Evolutionary conservation across 2,113 vertebrate species (phyloP).

Genomic region (Laticauda colubrina): DNA sequence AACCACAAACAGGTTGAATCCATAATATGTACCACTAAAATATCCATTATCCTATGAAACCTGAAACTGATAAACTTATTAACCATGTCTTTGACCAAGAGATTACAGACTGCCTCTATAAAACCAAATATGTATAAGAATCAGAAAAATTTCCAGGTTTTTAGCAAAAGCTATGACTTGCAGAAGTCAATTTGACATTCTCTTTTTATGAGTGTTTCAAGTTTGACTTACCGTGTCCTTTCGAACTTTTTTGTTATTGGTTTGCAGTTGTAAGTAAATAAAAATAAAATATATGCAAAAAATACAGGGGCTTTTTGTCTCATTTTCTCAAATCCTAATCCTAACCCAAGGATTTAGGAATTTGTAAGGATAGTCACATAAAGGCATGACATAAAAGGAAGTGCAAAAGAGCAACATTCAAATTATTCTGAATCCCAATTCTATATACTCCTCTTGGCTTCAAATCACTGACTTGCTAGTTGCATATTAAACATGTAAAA

Average conservation of each 20-base stretch:
- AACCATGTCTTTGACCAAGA: neutral
- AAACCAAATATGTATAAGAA: neutral
- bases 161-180: neutral
- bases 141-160: neutral
- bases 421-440: neutral
- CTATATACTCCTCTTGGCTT: neutral
- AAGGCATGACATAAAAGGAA: neutral
- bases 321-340: neutral
- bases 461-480: no score
- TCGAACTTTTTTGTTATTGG: neutral
- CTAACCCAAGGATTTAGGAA: neutral
- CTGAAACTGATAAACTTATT: neutral
- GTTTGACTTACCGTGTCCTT: neutral
- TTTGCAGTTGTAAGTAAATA: neutral
- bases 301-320: neutral
- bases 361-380: neutral
- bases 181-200: neutral
- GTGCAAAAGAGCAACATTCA: neutral
- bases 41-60: neutral
- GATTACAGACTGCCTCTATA: neutral
- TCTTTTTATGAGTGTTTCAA: neutral
- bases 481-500: no score
- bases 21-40: neutral
- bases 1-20: neutral
- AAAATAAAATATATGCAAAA: neutral